Base-by-base conservation (phyloP, 2,888 invertebrate genomes). In the Metellina segmentata region DNA sequence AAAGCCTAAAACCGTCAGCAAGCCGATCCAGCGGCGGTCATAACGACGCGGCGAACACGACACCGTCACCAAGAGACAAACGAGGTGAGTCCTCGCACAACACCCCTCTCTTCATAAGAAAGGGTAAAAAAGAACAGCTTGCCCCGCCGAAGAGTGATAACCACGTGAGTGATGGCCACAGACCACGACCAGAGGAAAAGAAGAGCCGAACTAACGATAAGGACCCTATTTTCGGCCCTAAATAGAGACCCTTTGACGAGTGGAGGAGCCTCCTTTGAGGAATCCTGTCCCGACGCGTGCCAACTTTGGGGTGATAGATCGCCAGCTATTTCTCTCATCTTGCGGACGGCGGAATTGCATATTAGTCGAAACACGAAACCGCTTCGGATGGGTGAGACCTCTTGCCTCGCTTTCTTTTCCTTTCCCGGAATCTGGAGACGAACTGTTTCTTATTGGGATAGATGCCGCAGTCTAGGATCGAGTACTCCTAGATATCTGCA, bases 291-390 rank as follows among this genome's bases (percentile, higher is more conserved):
- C 61, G 86, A 52, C 90, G 82, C 91, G 91, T 87, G 91, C 91
- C 91, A 87, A 71, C 48, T 49, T 9, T 16, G 34, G 53, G 6
- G 74, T 83, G 91, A 90, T 90, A 86, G 86, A 90, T 90, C 71
- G 90, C 34, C 81, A 81, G 81, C 86, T 86, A 86, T 90, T 86
- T 90, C 86, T 77, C 83, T 90, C 85, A 72, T 48, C 79, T 52
- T 13, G 61, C 52, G 81, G 70, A 75, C 82, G 20, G 51, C 69
- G 53, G 61, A 77, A 77, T 89, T 82, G 82, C 89, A 77, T 89
- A 89, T 89, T 89, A 82, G 82, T 70, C 9, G 89, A 77, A 89
- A 89, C 81, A 20, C 34, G 74, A 89, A 34, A 34, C 34, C 34
- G 34, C 34, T 34, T 34, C 34, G 34, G 34, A 34, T 34, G 34